Base-by-base conservation (phyloP, 2,888 invertebrate species). In the Corythucha ciliata region DNA sequence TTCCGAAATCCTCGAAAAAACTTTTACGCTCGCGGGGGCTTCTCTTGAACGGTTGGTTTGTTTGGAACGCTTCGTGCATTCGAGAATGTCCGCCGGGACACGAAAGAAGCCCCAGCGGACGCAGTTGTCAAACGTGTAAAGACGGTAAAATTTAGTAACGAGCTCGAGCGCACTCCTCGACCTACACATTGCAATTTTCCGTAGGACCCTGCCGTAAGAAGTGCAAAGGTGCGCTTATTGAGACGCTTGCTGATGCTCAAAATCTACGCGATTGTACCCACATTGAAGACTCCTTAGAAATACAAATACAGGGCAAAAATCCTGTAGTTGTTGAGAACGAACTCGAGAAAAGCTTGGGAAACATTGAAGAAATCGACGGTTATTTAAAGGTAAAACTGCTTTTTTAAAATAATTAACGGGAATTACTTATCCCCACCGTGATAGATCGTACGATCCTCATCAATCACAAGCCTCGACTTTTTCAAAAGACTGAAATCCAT, bases 211-310 rank as follows among this genome's bases (percentile, higher is more conserved):
- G 67, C 52, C 72, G 72, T 39, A 74, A 78, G 71, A 73, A 70
- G 3, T 84, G 83, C 60, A 61, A 63, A 2, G 74, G 72, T 2
- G 67, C 70, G n/a, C 63, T 67, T 4, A 74, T 92, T 7, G 76
- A 78, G 52, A 78, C 78, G 54, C 69, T 87, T 39, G 73, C 75
- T 5, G 72, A 77, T 32, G 80, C 85, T 0, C 79, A 84, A 63
- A 68, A 68, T 2, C 72, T 85, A 18, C 76, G 75, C 41, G 83
- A 79, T 10, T 94, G 93, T 64, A 84, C 86, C 2, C 76, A 80
- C 52, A 77, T 96, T 20, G 77, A 80, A 29, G 88, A 89, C 0
- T 78, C 79, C 7, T 68, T 96, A 24, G 77, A 75, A 49, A 83
- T 91, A 51, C 72, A 76, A 57, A 72, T 81, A 27, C 69, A 70